phyloP scores from a whole-genome alignment of 1,140 invertebrate species.

The Brevipalpus yothersi region DNA sequence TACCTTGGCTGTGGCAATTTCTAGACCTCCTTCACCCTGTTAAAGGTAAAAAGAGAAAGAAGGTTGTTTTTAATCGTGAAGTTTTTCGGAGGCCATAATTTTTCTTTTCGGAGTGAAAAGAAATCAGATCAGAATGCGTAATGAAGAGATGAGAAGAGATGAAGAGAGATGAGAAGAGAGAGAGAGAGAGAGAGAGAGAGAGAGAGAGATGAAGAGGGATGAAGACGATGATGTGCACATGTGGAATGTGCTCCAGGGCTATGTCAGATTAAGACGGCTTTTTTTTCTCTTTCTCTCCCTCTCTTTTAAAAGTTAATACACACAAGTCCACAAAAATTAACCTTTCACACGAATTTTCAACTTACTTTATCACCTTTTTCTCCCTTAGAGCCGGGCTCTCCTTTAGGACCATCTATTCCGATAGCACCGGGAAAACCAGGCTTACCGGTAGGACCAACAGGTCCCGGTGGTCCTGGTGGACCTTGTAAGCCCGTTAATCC shows the following conservation, averaged over 20 bases:
- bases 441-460: neutral
- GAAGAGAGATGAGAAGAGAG: neutral
- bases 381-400: constrained; percentile 60
- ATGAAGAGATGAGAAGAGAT: neutral
- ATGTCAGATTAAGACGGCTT: too few species aligned
- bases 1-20: constrained; percentile 14
- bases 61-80: neutral
- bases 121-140: neutral
- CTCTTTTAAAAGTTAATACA: neutral
- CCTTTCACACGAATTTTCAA: neutral
- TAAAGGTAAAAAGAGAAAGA: constrained; percentile 3
- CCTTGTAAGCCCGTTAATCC: neutral
- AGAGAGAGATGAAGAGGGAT: neutral
- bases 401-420: constrained; percentile 76
- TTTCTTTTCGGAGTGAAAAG: neutral
- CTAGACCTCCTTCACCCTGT: constrained; percentile 14
- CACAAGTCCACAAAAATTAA: too few species aligned
- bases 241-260: too few species aligned
- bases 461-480: neutral
- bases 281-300: neutral
- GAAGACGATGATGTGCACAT: too few species aligned
- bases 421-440: constrained; percentile 38
- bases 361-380: constrained; percentile 40
- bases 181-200: neutral
- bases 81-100: neutral